Evolutionary conservation across 2,113 vertebrate species (phyloP).

Genomic region (Corynorhinus townsendii): DNA sequence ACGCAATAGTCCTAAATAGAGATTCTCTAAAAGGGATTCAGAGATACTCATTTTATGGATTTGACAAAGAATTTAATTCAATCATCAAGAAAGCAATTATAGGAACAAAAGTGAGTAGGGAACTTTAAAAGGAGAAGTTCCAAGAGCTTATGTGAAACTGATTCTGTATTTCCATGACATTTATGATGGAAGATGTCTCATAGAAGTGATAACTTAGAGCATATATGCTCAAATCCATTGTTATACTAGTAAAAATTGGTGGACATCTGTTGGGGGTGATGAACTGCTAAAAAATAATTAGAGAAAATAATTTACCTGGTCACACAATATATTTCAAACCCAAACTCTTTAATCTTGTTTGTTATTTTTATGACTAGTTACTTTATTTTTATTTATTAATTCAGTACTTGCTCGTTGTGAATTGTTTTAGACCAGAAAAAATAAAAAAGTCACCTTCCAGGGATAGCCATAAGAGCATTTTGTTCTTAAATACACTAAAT

Average conservation of each 20-base stretch:
- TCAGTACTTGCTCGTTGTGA: background rate
- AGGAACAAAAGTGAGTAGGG: background rate
- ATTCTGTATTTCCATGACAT: background rate
- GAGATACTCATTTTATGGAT: background rate
- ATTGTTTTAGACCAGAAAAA: background rate
- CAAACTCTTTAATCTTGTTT: background rate
- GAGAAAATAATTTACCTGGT: background rate
- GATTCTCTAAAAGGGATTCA: background rate
- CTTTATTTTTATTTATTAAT: slow-evolving; percentile 3
- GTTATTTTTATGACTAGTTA: background rate
- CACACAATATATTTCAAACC: background rate
- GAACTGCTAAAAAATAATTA: background rate
- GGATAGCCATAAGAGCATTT: background rate
- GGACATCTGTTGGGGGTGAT: background rate
- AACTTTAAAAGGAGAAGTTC: background rate
- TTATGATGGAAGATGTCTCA: background rate
- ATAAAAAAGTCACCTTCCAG: background rate
- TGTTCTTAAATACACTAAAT: background rate
- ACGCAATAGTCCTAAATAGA: background rate
- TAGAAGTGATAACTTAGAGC: background rate
- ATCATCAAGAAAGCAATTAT: background rate
- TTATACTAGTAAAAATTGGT: background rate
- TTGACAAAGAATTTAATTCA: slow-evolving; percentile 30
- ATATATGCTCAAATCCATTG: background rate
- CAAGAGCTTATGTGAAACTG: background rate